These are phyloP conservation scores for Climacteris rufus DNA, from an alignment of 2,113 vertebrate genomes.

Conservation along the genomic window DNA sequence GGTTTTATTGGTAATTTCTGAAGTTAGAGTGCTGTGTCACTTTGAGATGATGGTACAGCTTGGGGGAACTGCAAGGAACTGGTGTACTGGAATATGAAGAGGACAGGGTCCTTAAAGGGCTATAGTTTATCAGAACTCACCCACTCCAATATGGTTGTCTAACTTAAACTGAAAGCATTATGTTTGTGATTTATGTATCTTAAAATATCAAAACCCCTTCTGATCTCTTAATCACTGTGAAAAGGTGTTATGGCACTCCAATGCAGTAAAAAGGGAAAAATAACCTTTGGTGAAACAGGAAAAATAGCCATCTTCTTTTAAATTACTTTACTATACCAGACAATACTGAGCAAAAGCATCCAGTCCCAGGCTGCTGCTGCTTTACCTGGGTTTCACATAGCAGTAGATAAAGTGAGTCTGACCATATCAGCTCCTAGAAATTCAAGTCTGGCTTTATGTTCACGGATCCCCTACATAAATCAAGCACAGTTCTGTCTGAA, in stretches of 20 bases:
- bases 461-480: not conserved
- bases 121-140: not conserved
- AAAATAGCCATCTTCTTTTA: not conserved
- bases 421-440: not conserved
- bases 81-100: not conserved
- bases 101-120: not conserved
- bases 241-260: not conserved
- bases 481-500: not conserved
- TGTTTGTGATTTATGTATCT: not conserved
- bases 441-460: not conserved
- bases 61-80: not conserved
- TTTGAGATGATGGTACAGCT: not conserved
- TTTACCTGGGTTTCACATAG: not conserved
- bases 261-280: too few relatives aligned
- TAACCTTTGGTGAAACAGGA: not conserved
- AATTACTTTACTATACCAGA: not conserved
- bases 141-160: not conserved
- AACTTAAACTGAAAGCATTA: not conserved
- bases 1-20: conserved; percentile 20
- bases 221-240: not conserved
- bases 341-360: not conserved
- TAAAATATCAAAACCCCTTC: not conserved
- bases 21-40: not conserved
- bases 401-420: not conserved
- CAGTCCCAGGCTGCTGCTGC: not conserved